These are phyloP conservation scores for Trachelus tabidus DNA, from an alignment of 2,888 invertebrate species.

Conservation along the genomic window DNA sequence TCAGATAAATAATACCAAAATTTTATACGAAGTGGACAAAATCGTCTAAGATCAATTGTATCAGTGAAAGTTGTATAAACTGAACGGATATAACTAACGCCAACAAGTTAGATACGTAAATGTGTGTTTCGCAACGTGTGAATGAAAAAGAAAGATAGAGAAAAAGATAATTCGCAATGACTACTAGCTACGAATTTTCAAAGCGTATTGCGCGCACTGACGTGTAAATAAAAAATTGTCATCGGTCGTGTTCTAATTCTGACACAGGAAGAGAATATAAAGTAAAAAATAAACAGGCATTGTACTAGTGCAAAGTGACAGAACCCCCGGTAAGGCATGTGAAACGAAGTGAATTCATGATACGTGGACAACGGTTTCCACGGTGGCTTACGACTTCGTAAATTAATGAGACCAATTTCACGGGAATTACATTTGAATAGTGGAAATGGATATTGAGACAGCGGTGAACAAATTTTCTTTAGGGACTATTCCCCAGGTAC, in stretches of 20 bases:
- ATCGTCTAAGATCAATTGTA: background rate
- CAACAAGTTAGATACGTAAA: background rate
- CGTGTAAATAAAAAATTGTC: background rate
- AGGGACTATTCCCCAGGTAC: background rate
- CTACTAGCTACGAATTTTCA: background rate
- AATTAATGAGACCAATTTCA: background rate
- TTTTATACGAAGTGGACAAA: background rate
- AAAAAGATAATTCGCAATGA: background rate
- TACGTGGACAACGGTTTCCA: background rate
- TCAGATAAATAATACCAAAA: background rate
- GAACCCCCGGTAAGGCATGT: background rate
- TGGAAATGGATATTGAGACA: background rate
- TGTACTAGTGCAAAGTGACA: background rate
- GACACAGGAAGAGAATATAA: background rate
- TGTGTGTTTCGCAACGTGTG: background rate
- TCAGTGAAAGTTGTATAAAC: background rate
- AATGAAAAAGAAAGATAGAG: background rate
- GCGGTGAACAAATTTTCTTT: background rate
- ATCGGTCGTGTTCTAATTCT: background rate
- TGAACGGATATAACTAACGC: background rate
- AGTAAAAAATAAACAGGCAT: background rate
- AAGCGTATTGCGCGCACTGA: background rate
- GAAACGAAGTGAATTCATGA: background rate
- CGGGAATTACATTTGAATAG: background rate
- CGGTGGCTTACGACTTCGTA: background rate